Conservation (phyloP, 2,797 vertebrate species). For the Fistularia tabacaria region DNA sequence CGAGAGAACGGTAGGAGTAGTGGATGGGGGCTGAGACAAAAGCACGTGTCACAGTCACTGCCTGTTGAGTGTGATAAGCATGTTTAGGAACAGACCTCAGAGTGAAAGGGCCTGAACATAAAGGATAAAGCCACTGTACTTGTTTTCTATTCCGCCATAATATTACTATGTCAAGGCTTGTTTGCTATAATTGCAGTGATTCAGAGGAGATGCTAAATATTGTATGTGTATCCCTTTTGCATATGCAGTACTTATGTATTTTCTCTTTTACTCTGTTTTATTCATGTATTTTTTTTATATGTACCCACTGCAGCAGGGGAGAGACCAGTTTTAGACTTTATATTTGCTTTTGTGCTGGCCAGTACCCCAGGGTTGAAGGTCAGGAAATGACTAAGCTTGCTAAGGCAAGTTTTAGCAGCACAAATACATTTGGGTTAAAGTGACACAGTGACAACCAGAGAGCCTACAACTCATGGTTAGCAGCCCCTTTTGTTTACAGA, state of each 20-base stretch:
- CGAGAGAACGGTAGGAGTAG: constrained; percentile 13
- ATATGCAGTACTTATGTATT: neutral
- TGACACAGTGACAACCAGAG: constrained; percentile 38
- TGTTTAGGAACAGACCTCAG: constrained; percentile 34
- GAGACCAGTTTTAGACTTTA: constrained; percentile 31
- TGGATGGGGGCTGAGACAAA: constrained; percentile 61
- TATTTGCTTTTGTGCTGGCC: constrained; percentile 46
- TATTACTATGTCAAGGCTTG: neutral
- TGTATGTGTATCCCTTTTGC: neutral
- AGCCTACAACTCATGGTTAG: constrained; percentile 25
- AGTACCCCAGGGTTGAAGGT: constrained; percentile 30
- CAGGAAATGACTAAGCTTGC: constrained; percentile 44
- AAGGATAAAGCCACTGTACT: constrained; percentile 10
- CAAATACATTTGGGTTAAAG: constrained; percentile 50
- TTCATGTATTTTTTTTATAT: too few relatives aligned
- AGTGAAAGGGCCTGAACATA: constrained; percentile 13
- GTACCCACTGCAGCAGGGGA: neutral
- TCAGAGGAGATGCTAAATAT: neutral
- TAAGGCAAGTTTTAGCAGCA: constrained; percentile 44
- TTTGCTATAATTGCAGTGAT: neutral
- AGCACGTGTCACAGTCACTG: constrained; percentile 56
- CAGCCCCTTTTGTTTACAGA: neutral
- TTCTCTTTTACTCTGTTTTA: neutral
- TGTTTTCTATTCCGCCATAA: neutral
- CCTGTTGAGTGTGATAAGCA: constrained; percentile 64